These are phyloP conservation scores for Entomobrya proxima DNA, from an alignment of 2,888 invertebrate species.

Conservation along the genomic window DNA sequence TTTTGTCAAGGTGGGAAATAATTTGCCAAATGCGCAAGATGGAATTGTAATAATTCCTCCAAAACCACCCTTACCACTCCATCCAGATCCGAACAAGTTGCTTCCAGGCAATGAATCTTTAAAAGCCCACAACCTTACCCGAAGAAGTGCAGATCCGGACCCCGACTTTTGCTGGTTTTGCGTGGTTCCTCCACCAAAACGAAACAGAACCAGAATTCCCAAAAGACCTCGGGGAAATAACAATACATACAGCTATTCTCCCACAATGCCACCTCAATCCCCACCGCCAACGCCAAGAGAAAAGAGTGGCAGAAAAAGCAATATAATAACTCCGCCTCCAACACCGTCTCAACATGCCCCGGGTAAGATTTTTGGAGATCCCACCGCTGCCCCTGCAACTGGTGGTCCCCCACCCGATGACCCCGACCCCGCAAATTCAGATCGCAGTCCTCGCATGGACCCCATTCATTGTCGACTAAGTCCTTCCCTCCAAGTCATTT, in stretches of 20 bases:
- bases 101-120: neutral
- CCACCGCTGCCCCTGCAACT: neutral
- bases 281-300: neutral
- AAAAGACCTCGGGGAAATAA: neutral
- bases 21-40: neutral
- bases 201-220: neutral
- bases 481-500: slow-evolving; percentile 62
- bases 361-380: neutral
- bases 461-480: slow-evolving; percentile 17
- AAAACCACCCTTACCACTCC: neutral
- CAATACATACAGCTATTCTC: no score
- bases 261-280: neutral
- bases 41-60: neutral
- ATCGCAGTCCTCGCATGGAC: neutral
- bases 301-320: neutral
- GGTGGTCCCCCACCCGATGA: neutral
- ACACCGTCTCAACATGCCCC: neutral
- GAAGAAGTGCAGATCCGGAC: slow-evolving; percentile 13
- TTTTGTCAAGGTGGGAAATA: no score
- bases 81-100: neutral
- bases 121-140: neutral
- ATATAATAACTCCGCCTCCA: neutral
- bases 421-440: neutral
- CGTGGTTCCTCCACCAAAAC: slow-evolving; percentile 39
- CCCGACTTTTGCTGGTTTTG: slow-evolving; percentile 66